Percentiles rank a stretch among this genome's conserved stretches.
Conservation (phyloP, 2,888 invertebrate species). For the Callyntrura guangdongensis region DNA sequence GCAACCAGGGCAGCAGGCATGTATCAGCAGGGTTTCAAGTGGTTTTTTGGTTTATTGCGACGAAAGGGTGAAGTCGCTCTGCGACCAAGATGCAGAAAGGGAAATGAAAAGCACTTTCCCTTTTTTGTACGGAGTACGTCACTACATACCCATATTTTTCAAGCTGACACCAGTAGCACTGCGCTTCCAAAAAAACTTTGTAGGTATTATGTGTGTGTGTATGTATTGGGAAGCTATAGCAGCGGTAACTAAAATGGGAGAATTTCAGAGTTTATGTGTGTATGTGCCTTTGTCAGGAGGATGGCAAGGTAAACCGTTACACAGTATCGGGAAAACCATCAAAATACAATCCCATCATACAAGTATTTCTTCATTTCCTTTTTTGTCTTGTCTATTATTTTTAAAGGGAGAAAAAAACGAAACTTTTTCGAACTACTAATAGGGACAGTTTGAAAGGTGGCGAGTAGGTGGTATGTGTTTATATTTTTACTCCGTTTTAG, state of each 20-base stretch:
- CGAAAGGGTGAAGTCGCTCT: slow-evolving; percentile 58
- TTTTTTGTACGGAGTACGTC: background rate
- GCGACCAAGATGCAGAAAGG: slow-evolving; percentile 1
- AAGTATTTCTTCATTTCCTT: background rate
- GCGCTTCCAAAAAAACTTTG: background rate
- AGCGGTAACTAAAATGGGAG: slow-evolving; percentile 46
- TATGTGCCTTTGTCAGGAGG: too few species aligned
- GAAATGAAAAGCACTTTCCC: slow-evolving; percentile 67
- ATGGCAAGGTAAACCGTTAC: background rate
- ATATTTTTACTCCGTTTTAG: background rate
- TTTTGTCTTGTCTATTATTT: slow-evolving; percentile 13
- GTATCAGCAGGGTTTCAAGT: slow-evolving; percentile 66
- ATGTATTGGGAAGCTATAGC: background rate
- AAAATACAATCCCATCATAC: background rate
- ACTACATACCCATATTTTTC: slow-evolving; percentile 44
- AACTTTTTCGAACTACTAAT: slow-evolving; percentile 24
- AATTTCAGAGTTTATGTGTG: background rate
- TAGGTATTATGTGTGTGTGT: background rate
- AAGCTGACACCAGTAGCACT: slow-evolving; percentile 17
- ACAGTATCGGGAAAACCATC: too few species aligned
- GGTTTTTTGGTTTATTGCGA: slow-evolving; percentile 70
- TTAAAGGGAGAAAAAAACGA: slow-evolving; percentile 2
- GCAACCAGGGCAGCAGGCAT: slow-evolving; percentile 25
- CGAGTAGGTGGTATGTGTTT: background rate
- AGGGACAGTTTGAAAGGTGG: slow-evolving; percentile 4